Base-by-base conservation (phyloP, 2,888 invertebrate species). In the Tenthredo scrophulariae region DNA sequence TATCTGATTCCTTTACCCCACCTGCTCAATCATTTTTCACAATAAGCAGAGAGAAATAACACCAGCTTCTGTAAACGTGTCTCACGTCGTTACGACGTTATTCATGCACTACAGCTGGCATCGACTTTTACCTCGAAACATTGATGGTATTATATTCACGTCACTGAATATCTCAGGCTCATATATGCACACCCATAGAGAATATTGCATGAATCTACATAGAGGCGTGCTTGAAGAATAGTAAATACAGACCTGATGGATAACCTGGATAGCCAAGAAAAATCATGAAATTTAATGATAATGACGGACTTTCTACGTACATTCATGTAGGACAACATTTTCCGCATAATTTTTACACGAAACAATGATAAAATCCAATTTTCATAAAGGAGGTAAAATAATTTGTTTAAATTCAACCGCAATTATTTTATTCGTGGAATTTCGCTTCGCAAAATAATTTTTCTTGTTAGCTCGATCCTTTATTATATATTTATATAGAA, bases 111-210 rank as follows among this genome's bases (percentile, higher is more conserved):
- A 54, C 18, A 54, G n/a, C n/a, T n/a, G 54, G 54, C n/a, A 54
- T 54, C 18, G 54, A 54, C 54, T 54, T n/a, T 54, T n/a, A n/a
- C n/a, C 54, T 54, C n/a, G n/a, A 54, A 54, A 54, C 7, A 54
- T 54, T 54, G 54, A 54, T n/a, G 54, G n/a, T 54, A 54, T 54
- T 54, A 54, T 54, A 54, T 54, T 54, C 54, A 54, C 54, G n/a
- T 54, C n/a, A n/a, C 54, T n/a, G n/a, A 54, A 54, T 54, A n/a
- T 54, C 54, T 54, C 54, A 54, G 54, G n/a, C 50, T 50, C 54
- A n/a, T 54, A 54, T 54, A 54, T n/a, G 54, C 54, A n/a, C n/a
- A 54, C n/a, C 54, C 54, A n/a, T 54, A n/a, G n/a, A 54, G n/a
- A 54, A 54, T 54, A 54, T 54, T n/a, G 54, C 54, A 54, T 54